Evolutionary conservation across 2,888 invertebrate species (phyloP).

Genomic region (Gymnoscelis rufifasciata): DNA sequence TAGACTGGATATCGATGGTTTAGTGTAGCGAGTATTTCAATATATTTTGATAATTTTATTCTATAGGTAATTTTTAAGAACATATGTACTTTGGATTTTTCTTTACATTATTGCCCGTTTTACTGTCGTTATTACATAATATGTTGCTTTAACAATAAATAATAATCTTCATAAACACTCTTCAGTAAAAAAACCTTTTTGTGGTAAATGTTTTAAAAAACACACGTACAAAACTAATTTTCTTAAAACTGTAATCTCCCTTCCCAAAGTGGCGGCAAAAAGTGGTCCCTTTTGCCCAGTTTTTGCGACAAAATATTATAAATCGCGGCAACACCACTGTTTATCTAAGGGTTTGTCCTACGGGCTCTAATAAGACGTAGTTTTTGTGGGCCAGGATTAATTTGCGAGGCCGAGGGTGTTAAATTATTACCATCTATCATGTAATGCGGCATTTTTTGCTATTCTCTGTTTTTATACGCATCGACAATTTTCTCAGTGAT

Average conservation of each 20-base stretch:
- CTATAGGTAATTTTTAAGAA: too few species aligned
- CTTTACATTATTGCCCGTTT: too few species aligned
- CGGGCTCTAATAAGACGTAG: slow-evolving; percentile 65
- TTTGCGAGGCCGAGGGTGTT: slow-evolving; percentile 44
- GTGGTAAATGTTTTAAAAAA: too few species aligned
- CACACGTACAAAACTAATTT: slow-evolving; percentile 45
- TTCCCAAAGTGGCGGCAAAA: slow-evolving; percentile 42
- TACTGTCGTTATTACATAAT: too few species aligned
- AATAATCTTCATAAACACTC: too few species aligned
- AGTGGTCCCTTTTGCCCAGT: slow-evolving; percentile 35
- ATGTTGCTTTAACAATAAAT: too few species aligned
- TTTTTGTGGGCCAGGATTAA: slow-evolving; percentile 61
- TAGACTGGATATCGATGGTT: too few species aligned
- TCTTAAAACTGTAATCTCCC: slow-evolving; percentile 47
- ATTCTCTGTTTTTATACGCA: not conserved
- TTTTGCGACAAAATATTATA: slow-evolving; percentile 73
- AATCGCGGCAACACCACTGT: slow-evolving; percentile 67
- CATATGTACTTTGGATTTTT: too few species aligned
- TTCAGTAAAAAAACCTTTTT: too few species aligned
- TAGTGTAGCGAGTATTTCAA: too few species aligned
- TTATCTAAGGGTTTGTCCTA: slow-evolving; percentile 61
- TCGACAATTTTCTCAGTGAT: too few species aligned
- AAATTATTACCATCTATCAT: slow-evolving; percentile 36
- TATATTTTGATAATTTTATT: too few species aligned
- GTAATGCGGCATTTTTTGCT: not conserved